Evolutionary conservation across 2,888 invertebrate species (phyloP), one percentile per base, ranked within the genome.

Genomic region (Coleophora flavipennella): DNA sequence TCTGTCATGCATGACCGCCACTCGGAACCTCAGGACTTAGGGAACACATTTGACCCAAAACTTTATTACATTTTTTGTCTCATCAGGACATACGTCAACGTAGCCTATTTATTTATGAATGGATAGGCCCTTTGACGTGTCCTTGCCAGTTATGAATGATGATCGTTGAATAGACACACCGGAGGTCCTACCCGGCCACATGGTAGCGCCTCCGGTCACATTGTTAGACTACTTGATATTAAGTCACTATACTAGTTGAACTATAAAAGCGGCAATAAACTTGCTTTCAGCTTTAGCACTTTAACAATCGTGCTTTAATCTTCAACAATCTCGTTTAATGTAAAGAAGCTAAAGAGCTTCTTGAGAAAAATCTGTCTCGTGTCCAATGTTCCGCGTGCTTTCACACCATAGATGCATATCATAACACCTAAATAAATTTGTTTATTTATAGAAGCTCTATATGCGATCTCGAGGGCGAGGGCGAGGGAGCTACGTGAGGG

Each of bases 101-200:
- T 50, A 51, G 46, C 38, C 36, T 41, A 33, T 46, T 61, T 55
- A 62, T 72, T 61, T 55, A 62, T 72, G 70, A 72, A 74, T 73
- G 73, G 59, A 50, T 54, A 20, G 59, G 49, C 61, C 68, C 65
- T 60, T 62, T 51, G 55, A 55, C 55, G 58, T 62, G 66, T 67
- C 68, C 67, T 68, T 59, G 65, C 53, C 50, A 46, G 42, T 57
- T 59, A 64, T 70, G 68, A 70, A 70, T 69, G 66, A 70, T 68
- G 59, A 61, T 58, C 56, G 43, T 40, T 48, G 44, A 48, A 48
- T 44, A 45, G 43, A 44, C 36, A 38, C 40, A 36, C 40, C n/a
- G n/a, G n/a, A n/a, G 41, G 42, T 39, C 37, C 37, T 26, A 25
- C 25, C 31, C 14, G 25, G 20, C 29, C 25, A 11, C 38, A 25